phyloP scores from a whole-genome alignment of 2,888 invertebrate genomes.

The Rotaria sp. region DNA sequence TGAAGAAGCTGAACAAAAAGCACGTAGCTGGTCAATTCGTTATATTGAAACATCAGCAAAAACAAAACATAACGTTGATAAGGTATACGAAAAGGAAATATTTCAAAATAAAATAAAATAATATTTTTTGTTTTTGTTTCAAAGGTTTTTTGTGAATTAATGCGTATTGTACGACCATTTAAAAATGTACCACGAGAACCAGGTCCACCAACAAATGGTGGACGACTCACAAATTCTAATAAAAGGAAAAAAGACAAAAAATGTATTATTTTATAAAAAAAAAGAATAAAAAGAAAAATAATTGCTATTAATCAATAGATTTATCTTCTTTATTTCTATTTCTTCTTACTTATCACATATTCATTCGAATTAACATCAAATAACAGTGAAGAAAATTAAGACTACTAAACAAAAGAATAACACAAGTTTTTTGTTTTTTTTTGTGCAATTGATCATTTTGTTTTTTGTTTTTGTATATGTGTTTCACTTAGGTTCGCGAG shows the following conservation, averaged over 20 bases:
- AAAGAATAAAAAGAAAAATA: background rate
- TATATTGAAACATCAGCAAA: conserved; percentile 40
- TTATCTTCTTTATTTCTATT: background rate
- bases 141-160: conserved; percentile 37
- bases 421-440: background rate
- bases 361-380: conserved; percentile 31
- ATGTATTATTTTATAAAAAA: conserved; percentile 31
- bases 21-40: conserved; percentile 34
- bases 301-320: background rate
- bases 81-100: conserved; percentile 28
- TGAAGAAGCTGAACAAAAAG: conserved; percentile 38
- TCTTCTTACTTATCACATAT: conserved; percentile 17
- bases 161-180: conserved; percentile 32
- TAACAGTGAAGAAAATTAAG: conserved; percentile 22
- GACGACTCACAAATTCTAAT: background rate
- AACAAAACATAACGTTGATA: conserved; percentile 37
- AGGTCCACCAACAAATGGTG: background rate
- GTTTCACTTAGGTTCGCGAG: background rate
- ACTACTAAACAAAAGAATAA: background rate
- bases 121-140: background rate
- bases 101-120: background rate
- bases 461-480: conserved; percentile 24
- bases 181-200: background rate
- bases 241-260: conserved; percentile 35
- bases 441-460: conserved; percentile 11